These are phyloP conservation scores for Copidosoma aretas DNA, from an alignment of 2,888 invertebrate genomes.

Conservation along the genomic window DNA sequence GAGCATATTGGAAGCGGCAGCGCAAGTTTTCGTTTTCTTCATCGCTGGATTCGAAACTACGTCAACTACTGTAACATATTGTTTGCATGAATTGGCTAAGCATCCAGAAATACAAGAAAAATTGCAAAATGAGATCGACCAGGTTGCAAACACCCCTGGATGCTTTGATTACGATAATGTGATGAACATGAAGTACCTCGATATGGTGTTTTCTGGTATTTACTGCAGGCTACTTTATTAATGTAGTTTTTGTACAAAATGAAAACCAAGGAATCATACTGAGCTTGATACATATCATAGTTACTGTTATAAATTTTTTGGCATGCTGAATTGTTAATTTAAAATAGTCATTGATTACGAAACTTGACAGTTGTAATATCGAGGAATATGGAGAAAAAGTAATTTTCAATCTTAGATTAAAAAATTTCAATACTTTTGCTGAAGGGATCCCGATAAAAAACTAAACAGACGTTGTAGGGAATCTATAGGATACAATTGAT, in stretches of 20 bases:
- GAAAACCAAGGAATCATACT: too few species aligned
- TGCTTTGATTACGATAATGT: conserved; percentile 60
- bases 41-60: conserved; percentile 66
- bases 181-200: conserved; percentile 63
- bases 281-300: too few species aligned
- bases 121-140: conserved; percentile 59
- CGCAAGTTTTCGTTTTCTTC: conserved; percentile 64
- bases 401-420: too few species aligned
- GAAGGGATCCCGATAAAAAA: too few species aligned
- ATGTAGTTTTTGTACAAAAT: neutral
- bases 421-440: too few species aligned
- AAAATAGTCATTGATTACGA: too few species aligned
- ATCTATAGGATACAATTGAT: too few species aligned
- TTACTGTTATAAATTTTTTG: too few species aligned
- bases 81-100: conserved; percentile 62
- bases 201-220: conserved; percentile 61
- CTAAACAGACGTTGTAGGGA: too few species aligned
- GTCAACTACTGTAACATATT: conserved; percentile 63
- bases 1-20: conserved; percentile 61
- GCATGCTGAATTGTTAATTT: too few species aligned
- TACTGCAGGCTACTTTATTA: neutral
- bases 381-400: too few species aligned
- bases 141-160: conserved; percentile 42
- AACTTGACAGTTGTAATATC: too few species aligned
- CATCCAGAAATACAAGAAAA: conserved; percentile 61